phyloP scores from a whole-genome alignment of 2,113 vertebrate species.

The Dissostichus mawsoni region DNA sequence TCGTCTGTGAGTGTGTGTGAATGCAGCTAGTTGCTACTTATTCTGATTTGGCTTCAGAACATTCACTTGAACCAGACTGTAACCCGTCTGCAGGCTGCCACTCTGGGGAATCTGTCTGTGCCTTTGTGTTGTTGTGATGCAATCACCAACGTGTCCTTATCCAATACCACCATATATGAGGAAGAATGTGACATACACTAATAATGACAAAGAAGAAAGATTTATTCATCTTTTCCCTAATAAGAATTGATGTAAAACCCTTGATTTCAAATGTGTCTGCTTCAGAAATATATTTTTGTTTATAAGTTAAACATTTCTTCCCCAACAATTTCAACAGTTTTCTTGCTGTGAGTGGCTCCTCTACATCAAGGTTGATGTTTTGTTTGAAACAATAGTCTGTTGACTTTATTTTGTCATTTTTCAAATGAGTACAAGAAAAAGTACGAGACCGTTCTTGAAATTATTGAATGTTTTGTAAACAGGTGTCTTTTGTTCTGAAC shows the following conservation, averaged over 20 bases:
- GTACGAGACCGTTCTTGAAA: too few relatives aligned
- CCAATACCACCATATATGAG: not conserved
- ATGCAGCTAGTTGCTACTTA: slow-evolving; percentile 29
- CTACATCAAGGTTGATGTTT: slow-evolving; percentile 1
- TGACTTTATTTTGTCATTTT: not conserved
- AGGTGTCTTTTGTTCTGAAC: too few relatives aligned
- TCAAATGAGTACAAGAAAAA: too few relatives aligned
- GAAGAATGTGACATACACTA: not conserved
- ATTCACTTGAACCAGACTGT: slow-evolving; percentile 41
- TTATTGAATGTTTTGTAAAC: too few relatives aligned
- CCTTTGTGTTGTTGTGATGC: not conserved
- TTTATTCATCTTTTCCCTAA: not conserved
- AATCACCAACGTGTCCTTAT: not conserved
- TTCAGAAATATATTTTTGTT: not conserved
- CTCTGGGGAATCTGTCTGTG: slow-evolving; percentile 17
- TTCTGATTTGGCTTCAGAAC: slow-evolving; percentile 13
- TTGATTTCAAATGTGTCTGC: not conserved
- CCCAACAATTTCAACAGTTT: not conserved
- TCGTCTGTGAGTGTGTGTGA: slow-evolving; percentile 29
- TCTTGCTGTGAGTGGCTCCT: not conserved
- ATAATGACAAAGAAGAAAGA: not conserved
- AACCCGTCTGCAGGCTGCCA: slow-evolving; percentile 25
- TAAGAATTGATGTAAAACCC: not conserved
- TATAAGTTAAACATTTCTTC: not conserved
- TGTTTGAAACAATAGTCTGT: not conserved